A percentile compares a stretch with the other conserved stretches of the same genome.
Conservation (phyloP, 1,140 invertebrate genomes). For the Vanessa tameamea region DNA sequence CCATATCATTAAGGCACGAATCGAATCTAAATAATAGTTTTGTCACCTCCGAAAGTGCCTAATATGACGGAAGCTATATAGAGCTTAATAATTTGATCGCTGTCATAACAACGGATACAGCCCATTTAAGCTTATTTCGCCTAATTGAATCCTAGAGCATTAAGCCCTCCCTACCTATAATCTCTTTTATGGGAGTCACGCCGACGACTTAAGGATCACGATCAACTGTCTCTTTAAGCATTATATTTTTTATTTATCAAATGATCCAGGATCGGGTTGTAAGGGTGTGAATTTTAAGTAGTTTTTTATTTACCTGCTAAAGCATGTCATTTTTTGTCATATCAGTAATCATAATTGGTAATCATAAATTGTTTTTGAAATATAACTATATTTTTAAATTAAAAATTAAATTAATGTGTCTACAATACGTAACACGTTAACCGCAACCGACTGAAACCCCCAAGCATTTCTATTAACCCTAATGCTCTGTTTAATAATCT, state of each 20-base stretch:
- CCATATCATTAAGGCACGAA: conserved; percentile 20
- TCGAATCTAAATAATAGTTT: conserved; percentile 45
- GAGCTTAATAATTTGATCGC: conserved; percentile 67
- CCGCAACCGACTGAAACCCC: no score
- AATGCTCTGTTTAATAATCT: no score
- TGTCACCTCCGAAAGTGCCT: conserved; percentile 60
- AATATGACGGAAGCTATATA: conserved; percentile 65
- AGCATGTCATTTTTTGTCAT: no score
- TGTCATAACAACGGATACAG: conserved; percentile 77
- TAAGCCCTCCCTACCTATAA: conserved; percentile 69
- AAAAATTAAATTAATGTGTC: no score
- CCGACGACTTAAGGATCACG: conserved; percentile 65
- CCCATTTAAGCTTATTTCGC: conserved; percentile 77
- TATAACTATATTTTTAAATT: no score
- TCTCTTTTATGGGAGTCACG: conserved; percentile 72
- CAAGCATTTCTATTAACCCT: no score
- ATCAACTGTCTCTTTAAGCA: conserved; percentile 60
- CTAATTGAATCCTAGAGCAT: conserved; percentile 79
- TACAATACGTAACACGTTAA: no score
- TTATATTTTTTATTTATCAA: conserved; percentile 54
- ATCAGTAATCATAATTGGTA: no score
- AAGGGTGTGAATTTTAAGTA: conserved; percentile 11
- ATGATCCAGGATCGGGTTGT: conserved; percentile 49
- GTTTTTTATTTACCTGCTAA: no score
- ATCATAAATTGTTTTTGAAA: no score